phyloP scores from a whole-genome alignment of 2,113 vertebrate species.

The Mormoops blainvillei region DNA sequence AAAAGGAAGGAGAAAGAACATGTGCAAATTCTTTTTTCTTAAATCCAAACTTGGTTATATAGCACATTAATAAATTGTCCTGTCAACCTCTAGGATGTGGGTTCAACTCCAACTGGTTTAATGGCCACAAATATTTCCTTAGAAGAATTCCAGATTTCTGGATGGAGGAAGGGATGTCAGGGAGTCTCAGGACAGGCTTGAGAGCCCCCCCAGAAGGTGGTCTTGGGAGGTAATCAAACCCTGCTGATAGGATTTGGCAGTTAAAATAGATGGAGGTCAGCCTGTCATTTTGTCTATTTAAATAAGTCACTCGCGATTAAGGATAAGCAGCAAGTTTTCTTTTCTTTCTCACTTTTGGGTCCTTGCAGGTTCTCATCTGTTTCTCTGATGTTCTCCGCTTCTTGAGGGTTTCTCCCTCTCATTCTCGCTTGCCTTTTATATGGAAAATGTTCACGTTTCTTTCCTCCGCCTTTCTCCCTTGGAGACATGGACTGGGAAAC shows the following conservation, averaged over 20 bases:
- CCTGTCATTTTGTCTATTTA: constrained; percentile 72
- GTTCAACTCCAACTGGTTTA: constrained; percentile 48
- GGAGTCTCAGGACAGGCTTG: constrained; percentile 25
- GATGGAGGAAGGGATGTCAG: not conserved
- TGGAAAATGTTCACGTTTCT: not conserved
- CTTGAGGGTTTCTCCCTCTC: not conserved
- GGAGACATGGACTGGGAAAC: not conserved
- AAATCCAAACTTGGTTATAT: not conserved
- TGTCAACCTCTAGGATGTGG: constrained; percentile 43
- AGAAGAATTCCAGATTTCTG: constrained; percentile 41
- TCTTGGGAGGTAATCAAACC: constrained; percentile 54
- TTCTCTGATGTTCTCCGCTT: not conserved
- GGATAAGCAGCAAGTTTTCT: constrained; percentile 54
- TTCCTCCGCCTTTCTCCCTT: not conserved
- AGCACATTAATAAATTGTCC: constrained; percentile 26
- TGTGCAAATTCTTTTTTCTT: constrained; percentile 30
- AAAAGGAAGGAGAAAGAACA: not conserved
- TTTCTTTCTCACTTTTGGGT: constrained; percentile 33
- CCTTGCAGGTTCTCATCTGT: not conserved
- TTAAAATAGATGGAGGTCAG: constrained; percentile 58
- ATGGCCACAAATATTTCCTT: constrained; percentile 52
- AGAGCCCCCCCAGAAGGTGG: constrained; percentile 59
- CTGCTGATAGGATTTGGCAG: constrained; percentile 66
- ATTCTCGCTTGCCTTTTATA: not conserved
- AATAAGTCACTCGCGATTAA: constrained; percentile 72